Evolutionary conservation across 2,888 invertebrate genomes (phyloP).

Genomic region (Cerceris rybyensis): DNA sequence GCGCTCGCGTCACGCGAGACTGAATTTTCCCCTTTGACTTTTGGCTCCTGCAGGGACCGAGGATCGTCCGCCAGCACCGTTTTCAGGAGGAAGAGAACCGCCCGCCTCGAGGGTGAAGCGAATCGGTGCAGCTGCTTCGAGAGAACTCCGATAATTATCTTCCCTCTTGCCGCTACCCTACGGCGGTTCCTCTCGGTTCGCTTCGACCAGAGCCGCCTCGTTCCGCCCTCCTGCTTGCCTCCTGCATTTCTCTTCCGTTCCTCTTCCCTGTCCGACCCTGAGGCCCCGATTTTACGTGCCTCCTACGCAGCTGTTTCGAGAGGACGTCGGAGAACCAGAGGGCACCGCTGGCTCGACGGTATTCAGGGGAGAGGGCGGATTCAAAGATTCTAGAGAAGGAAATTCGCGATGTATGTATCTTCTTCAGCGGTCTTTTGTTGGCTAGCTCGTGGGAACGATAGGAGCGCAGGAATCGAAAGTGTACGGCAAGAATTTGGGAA

Average conservation of each 20-base stretch:
- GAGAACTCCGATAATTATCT: slow-evolving; percentile 61
- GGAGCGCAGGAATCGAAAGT: no score
- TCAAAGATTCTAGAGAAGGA: no score
- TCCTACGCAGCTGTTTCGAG: slow-evolving; percentile 43
- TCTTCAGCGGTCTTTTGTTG: no score
- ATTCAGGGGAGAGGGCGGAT: no score
- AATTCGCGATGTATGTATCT: no score
- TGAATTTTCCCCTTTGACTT: slow-evolving; percentile 46
- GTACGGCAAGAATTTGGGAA: no score
- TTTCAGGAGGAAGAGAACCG: slow-evolving; percentile 39
- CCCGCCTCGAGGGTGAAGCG: slow-evolving; percentile 55
- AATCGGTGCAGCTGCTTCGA: slow-evolving; percentile 61
- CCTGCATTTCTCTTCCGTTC: neutral
- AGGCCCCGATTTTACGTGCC: slow-evolving; percentile 12
- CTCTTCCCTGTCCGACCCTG: neutral
- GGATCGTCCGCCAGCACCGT: slow-evolving; percentile 18
- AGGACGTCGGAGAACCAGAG: neutral
- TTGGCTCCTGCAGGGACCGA: slow-evolving; percentile 4
- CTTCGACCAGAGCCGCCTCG: slow-evolving; percentile 14
- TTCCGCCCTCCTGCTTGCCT: neutral
- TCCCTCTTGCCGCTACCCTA: slow-evolving; percentile 30
- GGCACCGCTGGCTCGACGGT: no score
- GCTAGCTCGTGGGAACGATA: no score
- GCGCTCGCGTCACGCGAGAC: slow-evolving; percentile 52
- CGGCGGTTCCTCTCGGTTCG: no score